Conservation (phyloP, 2,888 invertebrate genomes). For the Drosophila subsilvestris region DNA sequence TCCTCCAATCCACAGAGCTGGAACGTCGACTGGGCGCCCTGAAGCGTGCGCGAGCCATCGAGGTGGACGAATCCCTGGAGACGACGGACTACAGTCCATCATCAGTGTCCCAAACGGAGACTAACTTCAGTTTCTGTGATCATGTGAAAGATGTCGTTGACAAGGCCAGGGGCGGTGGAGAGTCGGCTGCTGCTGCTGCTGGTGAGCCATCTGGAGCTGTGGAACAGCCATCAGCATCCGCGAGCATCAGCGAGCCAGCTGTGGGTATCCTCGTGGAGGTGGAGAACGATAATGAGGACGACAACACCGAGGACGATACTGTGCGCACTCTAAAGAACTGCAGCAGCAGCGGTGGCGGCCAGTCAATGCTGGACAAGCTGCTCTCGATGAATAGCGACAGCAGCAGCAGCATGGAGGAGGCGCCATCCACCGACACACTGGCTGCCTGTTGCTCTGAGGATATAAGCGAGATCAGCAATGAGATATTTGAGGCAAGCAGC, state of each 20-base stretch:
- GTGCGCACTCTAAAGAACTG: constrained; percentile 71
- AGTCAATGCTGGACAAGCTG: constrained; percentile 82
- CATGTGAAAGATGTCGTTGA: constrained; percentile 15
- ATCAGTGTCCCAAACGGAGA: constrained; percentile 6
- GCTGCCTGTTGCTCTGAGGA: constrained; percentile 81
- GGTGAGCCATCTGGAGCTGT: constrained; percentile 1
- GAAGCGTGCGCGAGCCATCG: constrained; percentile 75
- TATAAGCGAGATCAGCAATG: constrained; percentile 81
- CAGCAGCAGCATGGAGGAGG: constrained; percentile 80
- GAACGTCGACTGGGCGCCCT: constrained; percentile 73
- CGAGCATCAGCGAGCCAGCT: constrained; percentile 1
- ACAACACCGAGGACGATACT: constrained; percentile 79
- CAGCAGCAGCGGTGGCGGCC: constrained; percentile 65
- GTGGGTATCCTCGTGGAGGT: constrained; percentile 54
- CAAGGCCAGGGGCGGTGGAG: not conserved
- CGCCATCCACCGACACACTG: constrained; percentile 81
- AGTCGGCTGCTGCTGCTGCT: not conserved
- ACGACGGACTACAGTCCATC: constrained; percentile 15
- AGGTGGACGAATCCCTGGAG: constrained; percentile 77
- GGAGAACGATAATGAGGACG: constrained; percentile 81
- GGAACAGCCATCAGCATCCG: not conserved
- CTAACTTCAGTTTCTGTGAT: not conserved
- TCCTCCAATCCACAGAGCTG: constrained; percentile 86
- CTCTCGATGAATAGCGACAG: constrained; percentile 83
- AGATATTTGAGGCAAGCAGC: constrained; percentile 72